phyloP scores from a whole-genome alignment of 2,113 vertebrate species.

The Macroglossus sobrinus region DNA sequence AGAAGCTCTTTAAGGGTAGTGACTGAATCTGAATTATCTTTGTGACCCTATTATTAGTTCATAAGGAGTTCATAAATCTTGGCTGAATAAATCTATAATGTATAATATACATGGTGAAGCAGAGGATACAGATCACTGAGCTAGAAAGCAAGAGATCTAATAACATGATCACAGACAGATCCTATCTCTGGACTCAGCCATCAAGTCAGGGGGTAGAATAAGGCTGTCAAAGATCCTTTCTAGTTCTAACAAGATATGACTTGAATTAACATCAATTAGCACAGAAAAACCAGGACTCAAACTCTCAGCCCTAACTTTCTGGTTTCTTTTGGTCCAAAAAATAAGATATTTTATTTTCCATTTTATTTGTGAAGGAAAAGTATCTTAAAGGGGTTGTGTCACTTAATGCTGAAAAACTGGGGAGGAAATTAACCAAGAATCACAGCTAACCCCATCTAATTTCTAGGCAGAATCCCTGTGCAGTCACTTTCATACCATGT shows the following conservation, averaged over 20 bases:
- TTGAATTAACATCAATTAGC: not conserved
- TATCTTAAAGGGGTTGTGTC: not conserved
- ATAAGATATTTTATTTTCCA: not conserved
- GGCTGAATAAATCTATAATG: not conserved
- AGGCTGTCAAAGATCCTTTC: not conserved
- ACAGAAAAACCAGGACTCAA: not conserved
- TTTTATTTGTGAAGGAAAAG: constrained; percentile 25
- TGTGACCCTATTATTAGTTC: not conserved
- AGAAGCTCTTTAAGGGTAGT: not conserved
- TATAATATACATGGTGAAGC: not conserved
- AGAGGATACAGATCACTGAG: not conserved
- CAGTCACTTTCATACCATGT: constrained; percentile 87
- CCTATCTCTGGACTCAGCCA: not conserved
- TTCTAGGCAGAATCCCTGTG: not conserved
- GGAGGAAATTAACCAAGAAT: not conserved
- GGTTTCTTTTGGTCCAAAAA: not conserved
- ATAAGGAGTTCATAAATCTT: not conserved
- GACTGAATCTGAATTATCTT: not conserved
- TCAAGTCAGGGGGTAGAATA: not conserved
- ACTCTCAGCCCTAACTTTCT: not conserved
- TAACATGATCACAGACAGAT: not conserved
- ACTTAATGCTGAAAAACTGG: not conserved
- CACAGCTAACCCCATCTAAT: not conserved
- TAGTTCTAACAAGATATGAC: not conserved
- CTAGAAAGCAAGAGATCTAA: not conserved